Base-by-base conservation (phyloP, 2,888 invertebrate genomes). In the Drosophila sordidula region DNA sequence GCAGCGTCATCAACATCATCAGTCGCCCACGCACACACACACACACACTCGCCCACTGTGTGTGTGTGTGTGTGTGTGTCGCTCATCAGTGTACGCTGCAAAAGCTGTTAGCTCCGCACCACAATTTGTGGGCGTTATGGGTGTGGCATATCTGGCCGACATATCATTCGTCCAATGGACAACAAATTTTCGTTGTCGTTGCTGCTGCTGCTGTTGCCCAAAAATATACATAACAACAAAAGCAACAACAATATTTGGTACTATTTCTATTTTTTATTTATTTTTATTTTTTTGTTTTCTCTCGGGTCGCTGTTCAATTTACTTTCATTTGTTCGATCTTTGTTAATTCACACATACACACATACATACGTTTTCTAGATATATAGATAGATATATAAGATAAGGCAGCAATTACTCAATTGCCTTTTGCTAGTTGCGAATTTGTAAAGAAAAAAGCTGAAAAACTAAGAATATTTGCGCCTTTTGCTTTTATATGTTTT, bases 91-190 rank as follows among this genome's bases (percentile, higher is more conserved):
- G 50, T 72, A 76, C 65, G 65, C 72, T 77, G 83, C 83, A 84
- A 75, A 70, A 73, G 68, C 74, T 82, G 89, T 89, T 89, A 89
- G 88, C 76, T 85, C 64, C 58, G 70, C 78, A 87, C 88, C 90
- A 78, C 90, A 89, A 89, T 79, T 89, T 89, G 89, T 90, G 88
- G 90, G 90, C 76, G 73, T 72, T 70, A 67, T 81, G 89, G 89
- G 89, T 89, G 89, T 89, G 89, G 90, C 89, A 86, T 89, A 77
- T 78, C 75, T 70, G 70, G 71, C 85, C 74, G 62, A 73, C 74
- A 71, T 87, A 89, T 78, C 81, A 83, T 88, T 83, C 83, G 88
- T 82, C 78, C 78, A 75, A 73, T 71, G 69, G 66, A 66, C 74
- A 66, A 66, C 73, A 74, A 72, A 65, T 73, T 62, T 71, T 73